A percentile compares a stretch with the other conserved stretches of the same genome.
phyloP scores from a whole-genome alignment of 2,888 invertebrate genomes.

The Drosophila neotestacea region DNA sequence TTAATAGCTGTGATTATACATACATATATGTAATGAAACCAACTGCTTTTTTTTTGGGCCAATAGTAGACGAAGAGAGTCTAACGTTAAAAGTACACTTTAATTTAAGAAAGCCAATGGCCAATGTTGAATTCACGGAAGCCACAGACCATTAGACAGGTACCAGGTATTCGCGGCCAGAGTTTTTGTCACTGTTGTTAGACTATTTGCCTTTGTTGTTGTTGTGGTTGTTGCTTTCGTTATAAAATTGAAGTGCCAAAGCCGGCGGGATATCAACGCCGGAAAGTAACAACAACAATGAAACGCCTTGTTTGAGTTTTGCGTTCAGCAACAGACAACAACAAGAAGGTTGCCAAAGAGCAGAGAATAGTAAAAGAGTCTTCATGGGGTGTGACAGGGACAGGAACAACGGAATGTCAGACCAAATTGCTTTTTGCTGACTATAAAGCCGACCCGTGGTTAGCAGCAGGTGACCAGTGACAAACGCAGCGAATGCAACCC shows the following conservation, averaged over 20 bases:
- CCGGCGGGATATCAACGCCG: slow-evolving; percentile 74
- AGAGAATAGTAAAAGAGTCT: neutral
- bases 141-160: slow-evolving; percentile 70
- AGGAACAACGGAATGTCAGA: slow-evolving; percentile 31
- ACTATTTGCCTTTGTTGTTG: slow-evolving; percentile 19
- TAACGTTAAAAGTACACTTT: slow-evolving; percentile 15
- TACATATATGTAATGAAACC: slow-evolving; percentile 22
- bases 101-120: slow-evolving; percentile 23
- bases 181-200: slow-evolving; percentile 20
- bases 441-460: slow-evolving; percentile 47
- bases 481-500: slow-evolving; percentile 22
- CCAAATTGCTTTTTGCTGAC: slow-evolving; percentile 75
- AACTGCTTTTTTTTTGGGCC: slow-evolving; percentile 16
- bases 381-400: neutral
- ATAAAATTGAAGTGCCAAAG: slow-evolving; percentile 77
- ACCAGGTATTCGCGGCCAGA: slow-evolving; percentile 49
- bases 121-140: slow-evolving; percentile 6
- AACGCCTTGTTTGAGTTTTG: slow-evolving; percentile 60
- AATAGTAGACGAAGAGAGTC: slow-evolving; percentile 11
- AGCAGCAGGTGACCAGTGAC: slow-evolving; percentile 48
- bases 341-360: slow-evolving; percentile 41
- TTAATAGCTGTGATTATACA: slow-evolving; percentile 60
- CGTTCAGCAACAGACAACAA: slow-evolving; percentile 44
- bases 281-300: slow-evolving; percentile 40
- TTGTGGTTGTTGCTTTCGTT: slow-evolving; percentile 48